phyloP scores from a whole-genome alignment of 2,797 vertebrate species.

The Enteromius radiatus region DNA sequence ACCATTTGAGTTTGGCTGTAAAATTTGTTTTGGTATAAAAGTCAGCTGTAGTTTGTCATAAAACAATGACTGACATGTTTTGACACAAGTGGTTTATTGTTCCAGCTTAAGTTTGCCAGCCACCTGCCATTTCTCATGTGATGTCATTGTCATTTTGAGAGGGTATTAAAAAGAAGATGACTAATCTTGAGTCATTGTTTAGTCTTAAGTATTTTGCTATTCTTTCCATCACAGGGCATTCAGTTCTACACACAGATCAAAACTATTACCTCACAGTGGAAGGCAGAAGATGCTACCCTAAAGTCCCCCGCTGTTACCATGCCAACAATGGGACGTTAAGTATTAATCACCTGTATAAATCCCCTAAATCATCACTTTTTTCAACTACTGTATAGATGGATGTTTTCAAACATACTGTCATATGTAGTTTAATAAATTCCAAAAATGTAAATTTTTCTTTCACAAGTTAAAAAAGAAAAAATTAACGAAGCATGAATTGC shows the following conservation, averaged over 20 bases:
- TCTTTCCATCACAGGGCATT: constrained; percentile 81
- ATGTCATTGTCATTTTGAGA: constrained; percentile 51
- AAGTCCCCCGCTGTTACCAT: constrained; percentile 92
- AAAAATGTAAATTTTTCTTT: constrained; percentile 20
- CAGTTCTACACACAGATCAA: constrained; percentile 97
- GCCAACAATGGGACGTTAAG: constrained; percentile 94
- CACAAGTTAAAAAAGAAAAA: not conserved
- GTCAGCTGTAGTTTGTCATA: constrained; percentile 34
- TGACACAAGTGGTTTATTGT: constrained; percentile 41
- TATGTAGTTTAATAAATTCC: constrained; percentile 22
- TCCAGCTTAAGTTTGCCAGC: constrained; percentile 45
- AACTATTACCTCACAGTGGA: constrained; percentile 96
- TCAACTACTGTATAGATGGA: constrained; percentile 25
- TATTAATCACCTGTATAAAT: constrained; percentile 21
- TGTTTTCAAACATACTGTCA: constrained; percentile 40
- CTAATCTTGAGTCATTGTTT: constrained; percentile 52
- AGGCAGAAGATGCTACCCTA: constrained; percentile 92
- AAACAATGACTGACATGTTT: constrained; percentile 36
- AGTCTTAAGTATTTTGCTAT: constrained; percentile 28
- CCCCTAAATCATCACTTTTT: not conserved
- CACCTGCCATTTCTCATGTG: constrained; percentile 47
- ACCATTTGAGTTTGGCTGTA: constrained; percentile 14
- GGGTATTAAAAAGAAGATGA: constrained; percentile 50
- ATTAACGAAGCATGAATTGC: not conserved
- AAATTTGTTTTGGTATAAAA: constrained; percentile 27